A percentile compares a stretch with the other conserved stretches of the same genome.
phyloP scores from a whole-genome alignment of 35 echinoderm and acorn worm genomes.

The Lytechinus variegatus region DNA sequence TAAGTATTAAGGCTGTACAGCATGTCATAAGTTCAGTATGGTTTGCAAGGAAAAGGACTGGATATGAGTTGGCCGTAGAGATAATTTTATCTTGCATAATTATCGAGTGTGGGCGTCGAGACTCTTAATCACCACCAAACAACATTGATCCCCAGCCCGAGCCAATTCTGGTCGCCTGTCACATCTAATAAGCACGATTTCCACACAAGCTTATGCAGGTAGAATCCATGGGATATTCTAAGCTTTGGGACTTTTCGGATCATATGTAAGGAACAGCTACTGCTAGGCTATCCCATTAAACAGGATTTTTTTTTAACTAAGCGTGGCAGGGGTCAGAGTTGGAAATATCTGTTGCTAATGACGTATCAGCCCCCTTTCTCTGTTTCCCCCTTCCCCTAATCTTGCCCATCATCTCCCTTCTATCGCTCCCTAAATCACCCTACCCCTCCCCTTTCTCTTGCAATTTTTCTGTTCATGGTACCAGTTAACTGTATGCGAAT shows the following conservation, averaged over 20 bases:
- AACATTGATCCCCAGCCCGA: constrained; percentile 15
- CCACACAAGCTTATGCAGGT: constrained; percentile 42
- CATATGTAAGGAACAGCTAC: background rate
- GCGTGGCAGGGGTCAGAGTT: constrained; percentile 35
- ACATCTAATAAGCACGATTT: constrained; percentile 46
- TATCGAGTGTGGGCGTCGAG: background rate
- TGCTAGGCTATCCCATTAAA: background rate
- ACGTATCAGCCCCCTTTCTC: constrained; percentile 12
- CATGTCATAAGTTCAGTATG: background rate
- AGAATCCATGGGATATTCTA: constrained; percentile 7
- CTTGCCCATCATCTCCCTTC: background rate
- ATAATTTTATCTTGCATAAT: constrained; percentile 9
- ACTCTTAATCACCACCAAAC: constrained; percentile 36
- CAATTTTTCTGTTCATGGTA: no score
- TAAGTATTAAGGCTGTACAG: background rate
- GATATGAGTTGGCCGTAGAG: background rate
- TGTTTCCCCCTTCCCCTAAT: background rate
- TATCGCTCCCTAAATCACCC: background rate
- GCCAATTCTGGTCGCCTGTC: constrained; percentile 40
- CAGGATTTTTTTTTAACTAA: background rate
- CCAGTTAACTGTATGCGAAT: no score
- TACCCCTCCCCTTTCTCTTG: background rate
- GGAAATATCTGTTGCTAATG: constrained; percentile 50
- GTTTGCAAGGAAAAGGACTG: background rate
- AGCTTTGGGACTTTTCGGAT: background rate